Percentiles rank a stretch among this genome's conserved stretches.
phyloP scores from a whole-genome alignment of 2,113 vertebrate species.

The Misgurnus anguillicaudatus region DNA sequence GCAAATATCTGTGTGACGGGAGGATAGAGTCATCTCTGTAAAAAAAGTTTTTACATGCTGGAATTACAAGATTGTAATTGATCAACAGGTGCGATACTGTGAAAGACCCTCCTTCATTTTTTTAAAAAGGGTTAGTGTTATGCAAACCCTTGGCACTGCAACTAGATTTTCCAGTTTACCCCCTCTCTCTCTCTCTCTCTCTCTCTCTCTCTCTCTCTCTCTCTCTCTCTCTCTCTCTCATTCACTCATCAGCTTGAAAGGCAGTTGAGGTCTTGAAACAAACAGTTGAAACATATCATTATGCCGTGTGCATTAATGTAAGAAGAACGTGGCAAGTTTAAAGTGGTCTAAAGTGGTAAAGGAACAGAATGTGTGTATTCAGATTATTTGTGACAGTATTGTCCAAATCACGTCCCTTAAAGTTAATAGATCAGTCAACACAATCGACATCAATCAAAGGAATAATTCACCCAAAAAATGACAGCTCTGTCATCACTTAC shows the following conservation, averaged over 20 bases:
- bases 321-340: not conserved
- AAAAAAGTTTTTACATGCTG: constrained; percentile 47
- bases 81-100: constrained; percentile 57
- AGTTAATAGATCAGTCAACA: too few relatives aligned
- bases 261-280: constrained; percentile 37
- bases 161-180: constrained; percentile 59
- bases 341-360: not conserved
- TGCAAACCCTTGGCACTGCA: constrained; percentile 56
- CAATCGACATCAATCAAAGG: too few relatives aligned
- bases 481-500: too few relatives aligned
- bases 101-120: not conserved
- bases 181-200: constrained; percentile 3
- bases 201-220: constrained; percentile 1
- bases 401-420: too few relatives aligned
- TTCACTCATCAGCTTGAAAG: constrained; percentile 40
- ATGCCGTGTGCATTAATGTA: not conserved
- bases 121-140: constrained; percentile 1
- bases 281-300: constrained; percentile 50
- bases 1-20: not conserved
- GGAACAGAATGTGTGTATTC: not conserved
- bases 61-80: constrained; percentile 62
- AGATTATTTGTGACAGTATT: not conserved
- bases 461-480: too few relatives aligned
- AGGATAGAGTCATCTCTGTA: constrained; percentile 7
- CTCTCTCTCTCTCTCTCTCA: constrained; percentile 8